phyloP scores from a whole-genome alignment of 2,113 vertebrate species.

The Burhinus bistriatus region DNA sequence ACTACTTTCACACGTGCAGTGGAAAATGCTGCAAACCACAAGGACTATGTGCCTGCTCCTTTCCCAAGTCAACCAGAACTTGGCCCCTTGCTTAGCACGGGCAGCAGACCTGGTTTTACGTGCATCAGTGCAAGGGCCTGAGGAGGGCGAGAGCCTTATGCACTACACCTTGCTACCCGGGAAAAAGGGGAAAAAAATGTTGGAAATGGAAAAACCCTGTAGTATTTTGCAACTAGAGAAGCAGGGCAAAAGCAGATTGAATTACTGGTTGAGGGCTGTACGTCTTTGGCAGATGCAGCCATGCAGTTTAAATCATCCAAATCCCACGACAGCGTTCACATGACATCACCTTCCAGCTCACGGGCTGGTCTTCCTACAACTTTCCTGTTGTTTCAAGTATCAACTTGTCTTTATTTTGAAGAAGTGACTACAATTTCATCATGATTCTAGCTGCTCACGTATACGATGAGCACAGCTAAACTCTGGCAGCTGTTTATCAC shows the following conservation, averaged over 20 bases:
- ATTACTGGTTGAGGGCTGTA: neutral
- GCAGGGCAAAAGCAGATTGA: neutral
- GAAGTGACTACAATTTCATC: neutral
- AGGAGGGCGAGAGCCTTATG: neutral
- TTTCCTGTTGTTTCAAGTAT: neutral
- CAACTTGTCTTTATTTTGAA: slow-evolving; percentile 1
- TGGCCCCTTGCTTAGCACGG: neutral
- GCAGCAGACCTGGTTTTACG: neutral
- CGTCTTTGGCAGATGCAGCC: neutral
- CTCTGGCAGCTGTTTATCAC: neutral
- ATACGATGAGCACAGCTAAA: neutral
- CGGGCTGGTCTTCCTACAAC: neutral
- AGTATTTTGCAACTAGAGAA: neutral
- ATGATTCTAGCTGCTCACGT: neutral
- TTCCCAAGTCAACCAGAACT: neutral
- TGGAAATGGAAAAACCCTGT: neutral
- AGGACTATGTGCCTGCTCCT: neutral
- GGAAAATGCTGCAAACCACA: neutral
- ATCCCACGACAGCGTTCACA: neutral
- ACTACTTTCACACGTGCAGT: neutral
- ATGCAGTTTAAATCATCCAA: neutral
- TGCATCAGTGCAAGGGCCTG: neutral
- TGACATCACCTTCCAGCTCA: neutral
- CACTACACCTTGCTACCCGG: too few relatives aligned
- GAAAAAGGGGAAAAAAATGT: neutral